A percentile compares a stretch with the other conserved stretches of the same genome.
These are phyloP conservation scores for Pyrocoelia pectoralis DNA, from an alignment of 2,888 invertebrate genomes.

Conservation along the genomic window DNA sequence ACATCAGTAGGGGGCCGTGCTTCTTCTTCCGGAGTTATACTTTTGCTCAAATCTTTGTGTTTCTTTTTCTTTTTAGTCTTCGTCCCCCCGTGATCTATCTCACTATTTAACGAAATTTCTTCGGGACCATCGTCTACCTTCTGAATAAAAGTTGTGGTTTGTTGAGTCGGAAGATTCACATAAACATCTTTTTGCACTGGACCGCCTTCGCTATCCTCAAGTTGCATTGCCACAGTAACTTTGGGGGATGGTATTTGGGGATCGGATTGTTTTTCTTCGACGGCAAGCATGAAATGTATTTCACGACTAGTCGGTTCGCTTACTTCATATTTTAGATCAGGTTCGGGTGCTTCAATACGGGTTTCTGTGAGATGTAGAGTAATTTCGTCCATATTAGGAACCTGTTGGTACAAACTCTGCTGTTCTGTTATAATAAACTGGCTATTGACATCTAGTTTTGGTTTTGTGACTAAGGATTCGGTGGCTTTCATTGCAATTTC, in stretches of 20 bases:
- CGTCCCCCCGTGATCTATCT: constrained; percentile 62
- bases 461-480: no score
- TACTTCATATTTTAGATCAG: constrained; percentile 4
- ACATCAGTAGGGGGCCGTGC: constrained; percentile 25
- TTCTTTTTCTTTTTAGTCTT: constrained; percentile 73
- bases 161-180: constrained; percentile 49
- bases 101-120: constrained; percentile 54
- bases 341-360: neutral
- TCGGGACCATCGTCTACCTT: constrained; percentile 54
- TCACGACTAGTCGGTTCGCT: constrained; percentile 48
- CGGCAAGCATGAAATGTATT: constrained; percentile 53
- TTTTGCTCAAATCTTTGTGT: constrained; percentile 60
- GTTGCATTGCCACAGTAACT: constrained; percentile 50
- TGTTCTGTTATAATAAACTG: constrained; percentile 25
- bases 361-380: constrained; percentile 15
- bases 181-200: constrained; percentile 52
- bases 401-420: neutral
- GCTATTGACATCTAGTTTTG: constrained; percentile 16
- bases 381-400: constrained; percentile 16
- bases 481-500: no score
- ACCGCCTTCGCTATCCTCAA: constrained; percentile 45
- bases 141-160: constrained; percentile 43
- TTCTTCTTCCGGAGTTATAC: constrained; percentile 34
- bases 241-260: constrained; percentile 54
- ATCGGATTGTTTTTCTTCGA: constrained; percentile 60